Evolutionary conservation across 2,888 invertebrate species (phyloP).

Genomic region (Polyploca ridens): DNA sequence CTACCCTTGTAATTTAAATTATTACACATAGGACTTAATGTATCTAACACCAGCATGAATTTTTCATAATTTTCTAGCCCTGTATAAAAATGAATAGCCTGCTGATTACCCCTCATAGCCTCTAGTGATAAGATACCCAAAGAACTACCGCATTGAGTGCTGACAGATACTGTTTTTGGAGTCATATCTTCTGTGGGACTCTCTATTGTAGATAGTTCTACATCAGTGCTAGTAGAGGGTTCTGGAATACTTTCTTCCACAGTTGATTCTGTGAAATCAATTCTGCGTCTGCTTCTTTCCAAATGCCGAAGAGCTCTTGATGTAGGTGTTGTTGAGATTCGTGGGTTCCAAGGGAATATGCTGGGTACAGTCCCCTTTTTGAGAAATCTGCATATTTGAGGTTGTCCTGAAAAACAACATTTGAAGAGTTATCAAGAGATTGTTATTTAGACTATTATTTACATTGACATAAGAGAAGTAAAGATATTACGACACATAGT

Average conservation of each 20-base stretch:
- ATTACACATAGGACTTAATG: conserved; percentile 20
- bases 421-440: no score
- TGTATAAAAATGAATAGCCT: conserved; percentile 7
- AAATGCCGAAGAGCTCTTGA: background rate
- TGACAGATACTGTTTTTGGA: conserved; percentile 2
- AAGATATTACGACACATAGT: no score
- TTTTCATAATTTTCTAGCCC: no score
- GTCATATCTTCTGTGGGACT: background rate
- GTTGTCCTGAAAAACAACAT: conserved; percentile 11
- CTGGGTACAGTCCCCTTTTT: conserved; percentile 15
- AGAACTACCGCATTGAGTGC: background rate
- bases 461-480: no score
- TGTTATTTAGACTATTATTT: no score
- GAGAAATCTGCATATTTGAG: conserved; percentile 12
- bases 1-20: conserved; percentile 18
- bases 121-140: background rate
- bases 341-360: conserved; percentile 9
- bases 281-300: background rate
- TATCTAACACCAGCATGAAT: conserved; percentile 17
- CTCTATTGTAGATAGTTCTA: conserved; percentile 5
- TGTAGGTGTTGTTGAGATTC: conserved; percentile 14
- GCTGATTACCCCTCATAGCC: background rate
- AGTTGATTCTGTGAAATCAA: background rate
- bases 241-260: background rate
- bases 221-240: no score